Percentiles rank a stretch among this genome's conserved stretches.
Evolutionary conservation across 2,888 invertebrate species (phyloP).

Genomic region (Synanthedon myopaeformis): DNA sequence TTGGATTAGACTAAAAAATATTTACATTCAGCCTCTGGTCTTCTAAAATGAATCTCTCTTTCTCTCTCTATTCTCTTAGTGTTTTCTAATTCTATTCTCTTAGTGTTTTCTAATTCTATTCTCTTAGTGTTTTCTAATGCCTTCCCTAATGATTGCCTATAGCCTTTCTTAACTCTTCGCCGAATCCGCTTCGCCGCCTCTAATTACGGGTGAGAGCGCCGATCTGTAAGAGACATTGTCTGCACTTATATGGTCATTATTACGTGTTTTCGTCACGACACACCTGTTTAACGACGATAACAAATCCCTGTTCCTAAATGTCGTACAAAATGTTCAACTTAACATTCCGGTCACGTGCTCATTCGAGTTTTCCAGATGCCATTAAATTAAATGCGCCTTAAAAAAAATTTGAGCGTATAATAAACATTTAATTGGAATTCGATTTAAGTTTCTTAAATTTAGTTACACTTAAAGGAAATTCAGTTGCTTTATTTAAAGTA

Average conservation of each 20-base stretch:
- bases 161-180: slow-evolving; percentile 14
- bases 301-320: slow-evolving; percentile 19
- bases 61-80: no score
- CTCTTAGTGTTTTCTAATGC: no score
- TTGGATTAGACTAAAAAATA: no score
- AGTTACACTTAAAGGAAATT: no score
- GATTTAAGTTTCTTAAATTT: background rate
- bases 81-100: no score
- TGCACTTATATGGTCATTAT: slow-evolving; percentile 41
- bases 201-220: slow-evolving; percentile 41
- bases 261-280: slow-evolving; percentile 42
- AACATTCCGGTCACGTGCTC: slow-evolving; percentile 11
- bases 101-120: no score
- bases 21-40: no score
- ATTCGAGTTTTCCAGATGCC: slow-evolving; percentile 8
- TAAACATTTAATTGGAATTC: background rate
- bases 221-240: slow-evolving; percentile 41
- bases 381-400: background rate
- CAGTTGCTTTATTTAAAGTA: no score
- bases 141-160: no score
- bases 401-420: background rate
- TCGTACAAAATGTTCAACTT: slow-evolving; percentile 8
- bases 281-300: slow-evolving; percentile 43
- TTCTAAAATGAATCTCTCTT: no score
- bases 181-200: slow-evolving; percentile 26